These are phyloP conservation scores for Pempheris klunzingeri DNA, from an alignment of 2,797 vertebrate genomes.

Conservation along the genomic window DNA sequence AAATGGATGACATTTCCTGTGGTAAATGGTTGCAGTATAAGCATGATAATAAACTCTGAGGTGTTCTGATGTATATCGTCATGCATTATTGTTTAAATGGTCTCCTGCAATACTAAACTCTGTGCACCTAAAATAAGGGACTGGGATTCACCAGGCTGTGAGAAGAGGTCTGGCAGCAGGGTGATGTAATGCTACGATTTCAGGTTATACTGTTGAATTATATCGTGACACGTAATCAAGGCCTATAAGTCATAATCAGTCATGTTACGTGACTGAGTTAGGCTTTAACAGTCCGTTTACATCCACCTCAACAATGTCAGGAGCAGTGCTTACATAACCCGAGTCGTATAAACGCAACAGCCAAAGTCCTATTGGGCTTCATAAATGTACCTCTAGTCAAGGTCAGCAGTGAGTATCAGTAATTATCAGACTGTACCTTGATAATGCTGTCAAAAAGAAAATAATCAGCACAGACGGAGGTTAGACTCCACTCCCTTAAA, in stretches of 20 bases:
- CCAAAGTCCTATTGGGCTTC: slow-evolving; percentile 53
- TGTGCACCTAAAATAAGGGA: neutral
- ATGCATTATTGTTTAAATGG: no score
- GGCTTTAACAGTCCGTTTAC: slow-evolving; percentile 70
- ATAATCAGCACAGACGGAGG: slow-evolving; percentile 35
- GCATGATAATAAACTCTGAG: neutral
- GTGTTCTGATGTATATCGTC: neutral
- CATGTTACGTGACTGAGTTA: slow-evolving; percentile 49
- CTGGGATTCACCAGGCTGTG: neutral
- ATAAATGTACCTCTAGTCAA: slow-evolving; percentile 32
- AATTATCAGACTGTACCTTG: slow-evolving; percentile 43
- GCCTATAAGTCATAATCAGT: slow-evolving; percentile 63
- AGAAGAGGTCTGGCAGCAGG: neutral
- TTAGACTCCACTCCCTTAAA: slow-evolving; percentile 34
- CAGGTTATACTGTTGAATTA: slow-evolving; percentile 38
- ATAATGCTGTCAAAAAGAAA: slow-evolving; percentile 54
- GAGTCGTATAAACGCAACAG: slow-evolving; percentile 52
- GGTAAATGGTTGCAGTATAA: neutral
- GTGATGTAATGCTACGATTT: slow-evolving; percentile 28
- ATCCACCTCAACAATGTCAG: slow-evolving; percentile 47
- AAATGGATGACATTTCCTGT: neutral
- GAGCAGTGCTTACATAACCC: slow-evolving; percentile 62
- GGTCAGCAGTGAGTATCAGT: slow-evolving; percentile 27
- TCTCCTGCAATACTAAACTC: neutral
- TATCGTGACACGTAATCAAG: slow-evolving; percentile 55